A percentile compares a stretch with the other conserved stretches of the same genome.
phyloP scores from a whole-genome alignment of 2,888 invertebrate species.

The Cyclophora punctaria region DNA sequence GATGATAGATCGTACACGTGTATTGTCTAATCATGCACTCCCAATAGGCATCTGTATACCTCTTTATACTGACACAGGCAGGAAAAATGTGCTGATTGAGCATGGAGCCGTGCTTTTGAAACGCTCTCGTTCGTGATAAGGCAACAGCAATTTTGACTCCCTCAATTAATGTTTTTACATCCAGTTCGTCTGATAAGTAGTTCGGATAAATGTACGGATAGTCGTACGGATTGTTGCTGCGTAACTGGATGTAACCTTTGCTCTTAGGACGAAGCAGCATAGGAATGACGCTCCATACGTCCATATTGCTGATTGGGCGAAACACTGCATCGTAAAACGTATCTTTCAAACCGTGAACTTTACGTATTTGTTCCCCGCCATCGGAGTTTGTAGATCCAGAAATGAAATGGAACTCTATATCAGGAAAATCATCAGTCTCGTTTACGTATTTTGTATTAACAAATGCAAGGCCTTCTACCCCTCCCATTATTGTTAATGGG shows the following conservation, averaged over 20 bases:
- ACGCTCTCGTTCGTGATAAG: slow-evolving; percentile 85
- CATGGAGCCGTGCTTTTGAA: slow-evolving; percentile 82
- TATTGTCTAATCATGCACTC: slow-evolving; percentile 91
- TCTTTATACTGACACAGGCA: slow-evolving; percentile 80
- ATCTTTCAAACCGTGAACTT: slow-evolving; percentile 85
- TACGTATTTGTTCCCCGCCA: slow-evolving; percentile 86
- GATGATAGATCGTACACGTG: slow-evolving; percentile 89
- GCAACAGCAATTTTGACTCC: slow-evolving; percentile 90
- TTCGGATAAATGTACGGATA: slow-evolving; percentile 94
- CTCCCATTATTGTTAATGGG: slow-evolving; percentile 89
- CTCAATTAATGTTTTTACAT: slow-evolving; percentile 86
- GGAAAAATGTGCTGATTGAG: slow-evolving; percentile 84
- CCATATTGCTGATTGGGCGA: slow-evolving; percentile 82
- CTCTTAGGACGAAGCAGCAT: slow-evolving; percentile 90
- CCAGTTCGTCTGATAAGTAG: slow-evolving; percentile 87
- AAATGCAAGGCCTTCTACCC: slow-evolving; percentile 92
- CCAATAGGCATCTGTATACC: slow-evolving; percentile 86
- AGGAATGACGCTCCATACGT: slow-evolving; percentile 89
- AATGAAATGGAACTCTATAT: slow-evolving; percentile 92
- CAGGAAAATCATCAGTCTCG: slow-evolving; percentile 86
- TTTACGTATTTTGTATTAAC: slow-evolving; percentile 91
- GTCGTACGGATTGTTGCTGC: slow-evolving; percentile 88
- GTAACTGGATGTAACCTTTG: slow-evolving; percentile 85
- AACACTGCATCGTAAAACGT: slow-evolving; percentile 84
- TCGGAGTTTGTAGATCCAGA: slow-evolving; percentile 92